Percentiles rank a stretch among this genome's conserved stretches.
Evolutionary conservation across 92 coral and sea anemone species (phyloP).

Genomic region (Bergia puertoricense): DNA sequence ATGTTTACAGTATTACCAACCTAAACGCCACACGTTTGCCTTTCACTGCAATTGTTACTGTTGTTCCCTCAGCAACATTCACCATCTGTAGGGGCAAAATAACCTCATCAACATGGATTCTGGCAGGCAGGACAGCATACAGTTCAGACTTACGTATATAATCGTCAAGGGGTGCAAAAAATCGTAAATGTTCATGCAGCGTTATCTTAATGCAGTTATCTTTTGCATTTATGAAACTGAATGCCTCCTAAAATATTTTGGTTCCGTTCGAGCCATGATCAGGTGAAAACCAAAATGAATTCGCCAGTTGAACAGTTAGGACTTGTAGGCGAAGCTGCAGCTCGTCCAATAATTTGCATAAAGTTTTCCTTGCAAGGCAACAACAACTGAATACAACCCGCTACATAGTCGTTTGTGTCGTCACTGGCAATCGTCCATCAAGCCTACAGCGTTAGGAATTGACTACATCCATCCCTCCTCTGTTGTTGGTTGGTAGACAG

Average conservation of each 20-base stretch:
- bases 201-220: neutral
- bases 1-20: slow-evolving; percentile 26
- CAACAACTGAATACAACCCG: neutral
- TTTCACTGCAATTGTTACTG: slow-evolving; percentile 76
- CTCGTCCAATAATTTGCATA: too few relatives aligned
- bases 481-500: too few relatives aligned
- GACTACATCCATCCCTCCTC: neutral
- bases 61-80: slow-evolving; percentile 83
- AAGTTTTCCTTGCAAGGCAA: neutral
- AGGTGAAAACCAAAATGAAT: neutral
- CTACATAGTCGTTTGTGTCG: neutral
- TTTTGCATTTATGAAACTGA: neutral
- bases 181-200: neutral
- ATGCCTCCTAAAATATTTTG: neutral
- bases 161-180: too few relatives aligned
- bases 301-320: neutral
- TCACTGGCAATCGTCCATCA: neutral
- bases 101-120: neutral
- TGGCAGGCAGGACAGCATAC: neutral
- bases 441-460: neutral
- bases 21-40: slow-evolving; percentile 96
- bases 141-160: too few relatives aligned
- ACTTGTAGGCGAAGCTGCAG: neutral
- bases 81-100: slow-evolving; percentile 68
- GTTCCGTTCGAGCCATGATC: neutral